Evolutionary conservation across 2,797 vertebrate genomes (phyloP).

Genomic region (Lepilemur septentrionalis): DNA sequence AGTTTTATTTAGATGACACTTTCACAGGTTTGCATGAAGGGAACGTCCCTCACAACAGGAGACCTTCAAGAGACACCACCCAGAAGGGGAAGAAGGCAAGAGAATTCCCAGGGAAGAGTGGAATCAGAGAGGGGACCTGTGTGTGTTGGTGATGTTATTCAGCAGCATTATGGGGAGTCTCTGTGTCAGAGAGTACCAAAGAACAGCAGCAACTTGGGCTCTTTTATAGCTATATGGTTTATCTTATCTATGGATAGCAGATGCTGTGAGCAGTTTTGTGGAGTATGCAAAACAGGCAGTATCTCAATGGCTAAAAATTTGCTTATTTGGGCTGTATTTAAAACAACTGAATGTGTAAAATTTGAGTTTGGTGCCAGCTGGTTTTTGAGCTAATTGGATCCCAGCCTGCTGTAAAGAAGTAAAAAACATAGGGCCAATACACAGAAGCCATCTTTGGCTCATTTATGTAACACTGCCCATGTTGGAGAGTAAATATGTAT

Average conservation of each 20-base stretch:
- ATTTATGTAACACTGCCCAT: neutral
- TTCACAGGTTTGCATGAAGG: neutral
- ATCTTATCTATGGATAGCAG: neutral
- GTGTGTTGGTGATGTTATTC: neutral
- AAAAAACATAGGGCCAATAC: neutral
- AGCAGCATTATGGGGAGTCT: neutral
- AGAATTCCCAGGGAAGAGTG: neutral
- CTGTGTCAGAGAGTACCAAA: neutral
- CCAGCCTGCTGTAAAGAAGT: neutral
- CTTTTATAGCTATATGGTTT: neutral
- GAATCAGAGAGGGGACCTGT: neutral
- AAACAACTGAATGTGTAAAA: neutral
- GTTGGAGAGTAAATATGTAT: neutral
- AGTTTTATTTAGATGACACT: neutral
- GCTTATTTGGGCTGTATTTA: slow-evolving; percentile 15
- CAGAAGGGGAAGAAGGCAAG: neutral
- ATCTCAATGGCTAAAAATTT: neutral
- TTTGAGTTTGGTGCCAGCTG: neutral
- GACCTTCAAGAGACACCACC: neutral
- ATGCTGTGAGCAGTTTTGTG: neutral
- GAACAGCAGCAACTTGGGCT: neutral
- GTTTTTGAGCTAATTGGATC: neutral
- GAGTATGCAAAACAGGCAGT: neutral
- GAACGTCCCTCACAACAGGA: neutral
- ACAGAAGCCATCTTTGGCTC: neutral